Evolutionary conservation across 2,888 invertebrate genomes (phyloP), one percentile per base, ranked within the genome.

Genomic region (Eilema griseolum): DNA sequence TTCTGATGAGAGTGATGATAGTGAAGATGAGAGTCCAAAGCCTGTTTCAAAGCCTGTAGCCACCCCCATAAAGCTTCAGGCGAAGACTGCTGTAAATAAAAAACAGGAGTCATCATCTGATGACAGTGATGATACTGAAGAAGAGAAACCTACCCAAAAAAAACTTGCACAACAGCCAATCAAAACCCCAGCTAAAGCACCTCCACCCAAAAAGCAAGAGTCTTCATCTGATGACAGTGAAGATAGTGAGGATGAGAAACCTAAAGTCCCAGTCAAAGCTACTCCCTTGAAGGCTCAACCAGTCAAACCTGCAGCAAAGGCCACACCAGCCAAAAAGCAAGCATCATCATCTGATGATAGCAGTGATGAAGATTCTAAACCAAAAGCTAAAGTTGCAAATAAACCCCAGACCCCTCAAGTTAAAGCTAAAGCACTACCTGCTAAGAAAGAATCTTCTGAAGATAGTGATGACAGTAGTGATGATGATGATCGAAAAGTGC

Each of bases 141-240:
- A 87, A 75, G 84, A 85, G 33, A 88, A 82, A 72, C 79, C 71
- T 67, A 78, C 77, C 62, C 61, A 66, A 33, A 82, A 82, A 61
- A 68, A 69, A 65, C 33, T 68, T 56, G 66, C 73, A 65, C 56
- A 52, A 2, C 70, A 75, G 37, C 76, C 77, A 61, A 71, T 74
- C 24, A 85, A 85, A 74, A 70, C 81, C 65, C 78, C 82, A 61
- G 79, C 70, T 7, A 87, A 89, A 88, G 61, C 84, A 80, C 20
- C 84, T 77, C 74, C 85, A 60, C 75, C 73, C 14, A 86, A 88
- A 62, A 90, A 91, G 81, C 90, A 91, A 77, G 88, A 90, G 59
- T 89, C 89, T 12, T 89, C 90, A 16, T 92, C 93, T 74, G 92
- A 93, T 28, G 93, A 93, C 41, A 80, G 80, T 66, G 90, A 91